A percentile compares a stretch with the other conserved stretches of the same genome.
Evolutionary conservation across 2,113 vertebrate genomes (phyloP).

Genomic region (Neolamprologus kungweensis): DNA sequence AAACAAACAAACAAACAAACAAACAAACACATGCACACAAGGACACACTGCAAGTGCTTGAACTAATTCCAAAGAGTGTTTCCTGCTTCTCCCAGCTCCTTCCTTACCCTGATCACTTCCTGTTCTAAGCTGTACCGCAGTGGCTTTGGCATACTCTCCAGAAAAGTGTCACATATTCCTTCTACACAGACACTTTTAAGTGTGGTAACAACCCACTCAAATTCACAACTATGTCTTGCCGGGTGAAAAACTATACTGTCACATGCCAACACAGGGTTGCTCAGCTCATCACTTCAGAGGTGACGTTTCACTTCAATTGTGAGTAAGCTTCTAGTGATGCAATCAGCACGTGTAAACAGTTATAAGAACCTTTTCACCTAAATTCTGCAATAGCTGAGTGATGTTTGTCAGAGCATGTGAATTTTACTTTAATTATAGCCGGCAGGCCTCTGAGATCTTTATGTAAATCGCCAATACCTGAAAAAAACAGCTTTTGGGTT

Average conservation of each 20-base stretch:
- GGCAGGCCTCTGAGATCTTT: background rate
- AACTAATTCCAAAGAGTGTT: conserved; percentile 33
- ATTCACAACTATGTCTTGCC: conserved; percentile 1
- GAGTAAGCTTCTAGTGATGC: background rate
- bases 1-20: background rate
- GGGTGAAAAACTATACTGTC: conserved; percentile 8
- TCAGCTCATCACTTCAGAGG: conserved; percentile 6
- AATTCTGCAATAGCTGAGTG: background rate
- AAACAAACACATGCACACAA: background rate
- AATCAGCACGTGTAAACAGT: conserved; percentile 13
- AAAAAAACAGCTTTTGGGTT: conserved; percentile 24
- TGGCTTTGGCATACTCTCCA: conserved; percentile 17
- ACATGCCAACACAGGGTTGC: background rate
- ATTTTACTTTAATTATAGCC: conserved; percentile 29
- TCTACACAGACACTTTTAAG: conserved; percentile 38
- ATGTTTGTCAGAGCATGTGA: background rate
- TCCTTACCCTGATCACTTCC: conserved; percentile 46
- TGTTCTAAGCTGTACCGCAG: conserved; percentile 18
- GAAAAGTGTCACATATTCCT: conserved; percentile 24
- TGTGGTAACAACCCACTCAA: conserved; percentile 39
- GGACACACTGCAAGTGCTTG: background rate
- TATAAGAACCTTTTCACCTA: background rate
- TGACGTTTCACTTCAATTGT: conserved; percentile 24
- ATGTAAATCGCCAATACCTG: conserved; percentile 37
- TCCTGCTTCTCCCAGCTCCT: conserved; percentile 37